A percentile compares a stretch with the other conserved stretches of the same genome.
Evolutionary conservation across 2,888 invertebrate genomes (phyloP).

Genomic region (Alviniconcha strummeri): DNA sequence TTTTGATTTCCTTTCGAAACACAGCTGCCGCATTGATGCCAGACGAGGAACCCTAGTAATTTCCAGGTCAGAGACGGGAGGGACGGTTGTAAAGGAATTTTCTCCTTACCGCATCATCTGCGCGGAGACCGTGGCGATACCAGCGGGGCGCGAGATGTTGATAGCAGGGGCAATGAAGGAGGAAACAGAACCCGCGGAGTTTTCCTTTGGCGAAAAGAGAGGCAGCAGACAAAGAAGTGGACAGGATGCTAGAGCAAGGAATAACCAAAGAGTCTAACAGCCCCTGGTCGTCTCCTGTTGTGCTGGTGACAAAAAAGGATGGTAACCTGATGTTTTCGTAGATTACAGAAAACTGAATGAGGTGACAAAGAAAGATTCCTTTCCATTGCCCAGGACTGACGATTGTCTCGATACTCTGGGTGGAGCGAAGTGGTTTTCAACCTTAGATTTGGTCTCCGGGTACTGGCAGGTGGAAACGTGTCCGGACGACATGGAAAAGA

Average conservation of each 20-base stretch:
- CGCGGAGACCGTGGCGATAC: too few relatives aligned
- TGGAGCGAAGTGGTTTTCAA: constrained; percentile 4
- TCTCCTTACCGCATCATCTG: too few relatives aligned
- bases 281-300: constrained; percentile 29
- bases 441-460: constrained; percentile 22
- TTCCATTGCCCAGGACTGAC: constrained; percentile 8
- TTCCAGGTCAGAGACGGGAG: too few relatives aligned
- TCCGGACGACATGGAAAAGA: constrained; percentile 10
- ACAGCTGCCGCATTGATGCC: too few relatives aligned
- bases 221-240: constrained; percentile 30
- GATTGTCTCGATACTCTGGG: constrained; percentile 1
- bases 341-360: constrained; percentile 33
- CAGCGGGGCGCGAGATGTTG: too few relatives aligned
- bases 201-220: constrained; percentile 32
- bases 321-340: constrained; percentile 18
- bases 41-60: too few relatives aligned
- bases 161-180: too few relatives aligned
- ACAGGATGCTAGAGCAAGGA: constrained; percentile 35
- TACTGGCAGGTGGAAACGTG: constrained; percentile 20
- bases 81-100: too few relatives aligned
- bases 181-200: constrained; percentile 23
- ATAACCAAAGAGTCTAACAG: constrained; percentile 37
- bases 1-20: too few relatives aligned
- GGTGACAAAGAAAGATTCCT: background rate
- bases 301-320: constrained; percentile 20